Evolutionary conservation across 2,888 invertebrate species (phyloP).

Genomic region (Perizoma flavofasciatum): DNA sequence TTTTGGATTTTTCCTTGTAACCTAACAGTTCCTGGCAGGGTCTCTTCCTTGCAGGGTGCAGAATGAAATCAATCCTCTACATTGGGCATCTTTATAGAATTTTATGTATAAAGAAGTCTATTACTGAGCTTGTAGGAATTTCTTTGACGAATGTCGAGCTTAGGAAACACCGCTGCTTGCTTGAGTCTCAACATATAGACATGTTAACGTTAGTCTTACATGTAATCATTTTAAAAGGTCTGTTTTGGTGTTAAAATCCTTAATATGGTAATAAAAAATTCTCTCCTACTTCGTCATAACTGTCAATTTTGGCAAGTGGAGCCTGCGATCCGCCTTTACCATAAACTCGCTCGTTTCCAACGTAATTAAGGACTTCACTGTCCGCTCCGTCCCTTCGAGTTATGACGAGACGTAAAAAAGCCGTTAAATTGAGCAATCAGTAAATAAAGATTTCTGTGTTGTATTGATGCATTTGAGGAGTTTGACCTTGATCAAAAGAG

Average conservation of each 20-base stretch:
- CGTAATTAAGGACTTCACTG: conserved; percentile 37
- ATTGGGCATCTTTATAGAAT: too few relatives aligned
- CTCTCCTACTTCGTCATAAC: conserved; percentile 9
- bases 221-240: conserved; percentile 3
- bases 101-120: too few relatives aligned
- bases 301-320: conserved; percentile 32
- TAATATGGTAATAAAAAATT: conserved; percentile 8
- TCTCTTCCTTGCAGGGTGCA: too few relatives aligned
- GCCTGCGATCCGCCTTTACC: conserved; percentile 27
- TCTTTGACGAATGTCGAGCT: too few relatives aligned
- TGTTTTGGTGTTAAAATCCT: too few relatives aligned
- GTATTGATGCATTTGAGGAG: conserved; percentile 11
- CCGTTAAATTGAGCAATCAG: conserved; percentile 38
- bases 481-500: conserved; percentile 3
- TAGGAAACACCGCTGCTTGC: too few relatives aligned
- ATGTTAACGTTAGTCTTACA: too few relatives aligned
- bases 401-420: conserved; percentile 37
- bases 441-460: conserved; percentile 29
- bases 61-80: too few relatives aligned
- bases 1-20: background rate
- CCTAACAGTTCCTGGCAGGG: too few relatives aligned
- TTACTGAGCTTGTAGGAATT: too few relatives aligned
- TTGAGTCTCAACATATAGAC: too few relatives aligned
- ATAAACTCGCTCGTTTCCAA: conserved; percentile 32
- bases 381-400: conserved; percentile 32